Evolutionary conservation across 2,113 vertebrate species (phyloP).

Genomic region (Anas platyrhynchos): DNA sequence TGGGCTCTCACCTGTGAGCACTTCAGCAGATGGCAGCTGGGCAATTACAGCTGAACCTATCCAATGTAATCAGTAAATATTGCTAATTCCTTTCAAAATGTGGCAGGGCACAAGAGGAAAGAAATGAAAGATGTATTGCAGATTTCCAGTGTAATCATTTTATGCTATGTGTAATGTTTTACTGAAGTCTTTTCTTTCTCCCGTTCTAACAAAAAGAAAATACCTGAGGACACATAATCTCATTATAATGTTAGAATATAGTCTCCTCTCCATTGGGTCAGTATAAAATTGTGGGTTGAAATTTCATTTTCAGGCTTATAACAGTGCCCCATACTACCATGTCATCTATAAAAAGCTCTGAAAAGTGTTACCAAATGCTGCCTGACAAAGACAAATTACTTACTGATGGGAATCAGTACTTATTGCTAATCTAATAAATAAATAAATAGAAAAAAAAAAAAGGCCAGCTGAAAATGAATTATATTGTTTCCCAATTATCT

Average conservation of each 20-base stretch:
- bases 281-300: neutral
- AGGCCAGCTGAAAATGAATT: neutral
- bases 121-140: slow-evolving; percentile 6
- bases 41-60: neutral
- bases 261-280: neutral
- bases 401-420: slow-evolving; percentile 11
- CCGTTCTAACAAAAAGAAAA: neutral
- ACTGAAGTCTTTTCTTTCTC: slow-evolving; percentile 5
- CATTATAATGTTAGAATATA: neutral
- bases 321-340: neutral
- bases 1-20: neutral
- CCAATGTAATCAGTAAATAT: neutral
- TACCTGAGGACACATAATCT: neutral
- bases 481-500: neutral
- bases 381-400: neutral
- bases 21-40: neutral
- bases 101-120: neutral
- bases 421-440: neutral
- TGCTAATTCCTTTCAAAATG: neutral
- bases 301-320: neutral
- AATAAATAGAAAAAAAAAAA: slow-evolving; percentile 15
- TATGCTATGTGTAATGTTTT: neutral
- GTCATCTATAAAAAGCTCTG: neutral
- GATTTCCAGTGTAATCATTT: neutral
- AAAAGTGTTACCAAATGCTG: neutral